Conservation (phyloP, 1,140 invertebrate genomes). For the Drosophila kohkoa region DNA sequence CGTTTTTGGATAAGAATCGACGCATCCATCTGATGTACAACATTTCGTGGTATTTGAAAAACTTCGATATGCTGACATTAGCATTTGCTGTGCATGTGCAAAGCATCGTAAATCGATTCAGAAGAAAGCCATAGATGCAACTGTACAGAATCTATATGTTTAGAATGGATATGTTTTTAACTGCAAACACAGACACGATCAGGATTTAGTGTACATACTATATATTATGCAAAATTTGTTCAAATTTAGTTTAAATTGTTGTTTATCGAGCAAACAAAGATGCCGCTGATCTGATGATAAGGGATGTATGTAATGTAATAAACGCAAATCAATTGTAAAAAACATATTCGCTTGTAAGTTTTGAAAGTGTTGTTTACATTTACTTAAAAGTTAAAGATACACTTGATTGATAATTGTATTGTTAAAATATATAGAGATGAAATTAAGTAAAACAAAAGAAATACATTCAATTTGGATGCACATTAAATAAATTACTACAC, state of each 20-base stretch:
- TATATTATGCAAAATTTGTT: slow-evolving; percentile 35
- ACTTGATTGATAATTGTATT: slow-evolving; percentile 36
- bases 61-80: slow-evolving; percentile 88
- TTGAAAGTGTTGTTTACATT: slow-evolving; percentile 46
- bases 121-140: slow-evolving; percentile 22
- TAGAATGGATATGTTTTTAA: slow-evolving; percentile 16
- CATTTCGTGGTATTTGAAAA: slow-evolving; percentile 90
- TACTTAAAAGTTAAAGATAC: slow-evolving; percentile 52
- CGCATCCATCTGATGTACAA: slow-evolving; percentile 90
- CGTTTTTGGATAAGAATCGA: slow-evolving; percentile 92
- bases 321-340: slow-evolving; percentile 25
- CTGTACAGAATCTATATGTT: slow-evolving; percentile 3
- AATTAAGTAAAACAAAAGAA: slow-evolving; percentile 40
- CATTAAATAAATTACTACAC: slow-evolving; percentile 54
- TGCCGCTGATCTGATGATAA: neutral
- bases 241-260: slow-evolving; percentile 43
- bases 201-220: slow-evolving; percentile 28
- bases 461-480: slow-evolving; percentile 48
- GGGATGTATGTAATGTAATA: slow-evolving; percentile 11
- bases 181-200: slow-evolving; percentile 26
- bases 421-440: slow-evolving; percentile 38
- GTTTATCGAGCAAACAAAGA: slow-evolving; percentile 30
- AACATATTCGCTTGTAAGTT: slow-evolving; percentile 30
- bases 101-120: slow-evolving; percentile 55
- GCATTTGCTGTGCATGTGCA: slow-evolving; percentile 87